phyloP scores from a whole-genome alignment of 1,140 invertebrate genomes.

The Penaeus vannamei region DNA sequence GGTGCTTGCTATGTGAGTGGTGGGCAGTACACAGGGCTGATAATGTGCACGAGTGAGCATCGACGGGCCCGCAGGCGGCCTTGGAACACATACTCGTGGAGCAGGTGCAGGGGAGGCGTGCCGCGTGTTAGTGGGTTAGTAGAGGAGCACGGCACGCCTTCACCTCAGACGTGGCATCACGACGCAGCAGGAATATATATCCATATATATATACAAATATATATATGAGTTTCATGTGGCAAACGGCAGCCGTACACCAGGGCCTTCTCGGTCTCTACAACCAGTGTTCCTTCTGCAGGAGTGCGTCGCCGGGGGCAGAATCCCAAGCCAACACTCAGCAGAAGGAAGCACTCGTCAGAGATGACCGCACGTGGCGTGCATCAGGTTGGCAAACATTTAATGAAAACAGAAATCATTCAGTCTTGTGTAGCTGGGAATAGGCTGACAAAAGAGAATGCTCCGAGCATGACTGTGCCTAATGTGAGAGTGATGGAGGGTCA shows the following conservation, averaged over 20 bases:
- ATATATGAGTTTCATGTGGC: not conserved
- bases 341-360: not conserved
- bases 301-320: not conserved
- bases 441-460: conserved; percentile 35
- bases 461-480: conserved; percentile 58
- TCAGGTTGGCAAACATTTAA: conserved; percentile 58
- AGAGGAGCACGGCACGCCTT: conserved; percentile 55
- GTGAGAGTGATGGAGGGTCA: conserved; percentile 55
- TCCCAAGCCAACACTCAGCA: conserved; percentile 34
- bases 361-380: conserved; percentile 40
- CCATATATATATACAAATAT: too few relatives aligned
- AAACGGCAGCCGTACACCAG: conserved; percentile 29
- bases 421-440: conserved; percentile 54
- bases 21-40: too few relatives aligned
- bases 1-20: too few relatives aligned
- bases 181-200: conserved; percentile 53
- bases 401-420: conserved; percentile 45
- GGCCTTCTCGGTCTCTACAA: conserved; percentile 24
- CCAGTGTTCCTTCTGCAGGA: not conserved
- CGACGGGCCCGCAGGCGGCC: conserved; percentile 35
- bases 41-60: conserved; percentile 5
- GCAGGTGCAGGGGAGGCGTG: conserved; percentile 55
- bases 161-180: conserved; percentile 63
- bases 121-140: conserved; percentile 62
- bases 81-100: conserved; percentile 30